Conservation (phyloP, 1,140 invertebrate species). For the Ceratoteleas bidentatus region DNA sequence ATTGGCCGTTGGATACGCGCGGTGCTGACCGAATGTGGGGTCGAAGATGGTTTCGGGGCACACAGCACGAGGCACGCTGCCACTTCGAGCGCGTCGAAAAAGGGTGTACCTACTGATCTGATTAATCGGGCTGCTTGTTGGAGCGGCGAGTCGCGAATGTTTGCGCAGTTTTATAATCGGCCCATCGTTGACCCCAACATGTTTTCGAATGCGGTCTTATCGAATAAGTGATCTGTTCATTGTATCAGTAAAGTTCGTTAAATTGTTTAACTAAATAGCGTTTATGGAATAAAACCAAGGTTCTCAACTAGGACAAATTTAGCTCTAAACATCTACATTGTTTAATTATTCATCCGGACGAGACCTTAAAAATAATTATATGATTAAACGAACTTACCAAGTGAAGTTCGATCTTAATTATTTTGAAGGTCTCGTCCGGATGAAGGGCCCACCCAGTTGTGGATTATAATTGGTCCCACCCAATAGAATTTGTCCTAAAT, state of each 20-base stretch:
- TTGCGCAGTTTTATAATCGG: conserved; percentile 3
- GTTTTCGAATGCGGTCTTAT: background rate
- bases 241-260: background rate
- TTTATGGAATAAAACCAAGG: conserved; percentile 1
- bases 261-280: background rate
- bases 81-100: background rate
- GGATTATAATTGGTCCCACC: background rate
- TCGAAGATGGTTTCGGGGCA: background rate
- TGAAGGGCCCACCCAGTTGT: background rate
- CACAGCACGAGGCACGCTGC: conserved; percentile 2
- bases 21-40: background rate
- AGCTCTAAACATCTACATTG: conserved; percentile 3
- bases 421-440: conserved; percentile 3
- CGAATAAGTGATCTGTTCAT: background rate
- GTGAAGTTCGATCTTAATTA: conserved; percentile 2
- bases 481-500: background rate
- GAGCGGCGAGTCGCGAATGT: background rate
- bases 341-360: conserved; percentile 5
- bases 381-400: conserved; percentile 6
- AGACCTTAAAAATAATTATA: background rate
- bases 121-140: background rate
- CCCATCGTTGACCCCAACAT: background rate
- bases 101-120: background rate
- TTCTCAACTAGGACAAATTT: background rate
- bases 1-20: conserved; percentile 1